Base-by-base conservation (phyloP, 2,888 invertebrate species). In the Kryphioiulus occultus region DNA sequence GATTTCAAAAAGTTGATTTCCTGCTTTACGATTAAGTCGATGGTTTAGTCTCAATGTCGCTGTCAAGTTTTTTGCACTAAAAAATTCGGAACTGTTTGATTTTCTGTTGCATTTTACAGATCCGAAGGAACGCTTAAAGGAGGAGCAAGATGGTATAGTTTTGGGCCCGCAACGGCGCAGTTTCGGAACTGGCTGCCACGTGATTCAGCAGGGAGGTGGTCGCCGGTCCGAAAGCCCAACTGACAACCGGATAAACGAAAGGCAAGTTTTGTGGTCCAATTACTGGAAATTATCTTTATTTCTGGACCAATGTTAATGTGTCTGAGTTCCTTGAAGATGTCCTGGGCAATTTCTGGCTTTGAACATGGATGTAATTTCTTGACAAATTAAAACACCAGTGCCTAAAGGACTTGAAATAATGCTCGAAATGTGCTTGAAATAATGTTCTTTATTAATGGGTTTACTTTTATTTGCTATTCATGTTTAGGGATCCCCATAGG, bases 151-250 rank as follows among this genome's bases (percentile, higher is more conserved):
- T 92, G 95, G 95, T 86, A 96, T 97, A 90, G 95, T 97, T 90
- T 93, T 97, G 90, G 96, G 96, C 90, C 97, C 97, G 87, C 97
- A 97, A 92, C 94, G 97, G 17, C 94, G 96, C 89, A 96, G 96
- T 90, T 97, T 97, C 93, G 96, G 96, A 90, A 95, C 96, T 19
- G 97, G 97, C 88, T 97, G 97, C 92, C 96, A 95, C 90, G 96
- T 96, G 88, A 94, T 94, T 19, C 92, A 92, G 87, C 92, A 88
- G n/a, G 88, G 89, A 15, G 86, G 88, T 78, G 87, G 88, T 39
- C 87, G 89, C 26, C 88, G 90, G 32, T 89, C 90, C 22, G 89
- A 90, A 7, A 89, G 89, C 82, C 90, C 90, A 5, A 86, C 88
- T 10, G 90, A 90, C 88, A 85, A 86, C 19, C 83, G 90, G 87